These are phyloP conservation scores for Caenorhabditis remanei DNA, from an alignment of 1,140 invertebrate genomes.

Conservation along the genomic window DNA sequence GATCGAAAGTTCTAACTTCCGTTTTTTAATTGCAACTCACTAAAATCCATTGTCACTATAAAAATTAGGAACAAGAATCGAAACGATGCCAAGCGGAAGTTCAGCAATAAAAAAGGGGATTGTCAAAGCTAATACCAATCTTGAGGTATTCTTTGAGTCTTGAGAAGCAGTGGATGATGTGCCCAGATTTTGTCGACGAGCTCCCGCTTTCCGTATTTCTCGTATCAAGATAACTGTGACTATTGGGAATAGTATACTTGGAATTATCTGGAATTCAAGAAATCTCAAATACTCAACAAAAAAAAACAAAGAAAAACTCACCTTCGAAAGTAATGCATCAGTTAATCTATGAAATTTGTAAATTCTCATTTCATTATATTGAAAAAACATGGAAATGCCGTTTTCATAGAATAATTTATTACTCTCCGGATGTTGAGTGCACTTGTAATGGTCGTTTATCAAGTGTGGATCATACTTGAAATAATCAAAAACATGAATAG, in stretches of 20 bases:
- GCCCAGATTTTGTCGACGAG: not conserved
- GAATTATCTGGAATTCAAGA: not conserved
- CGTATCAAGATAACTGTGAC: not conserved
- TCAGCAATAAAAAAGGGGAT: not conserved
- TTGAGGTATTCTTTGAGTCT: not conserved
- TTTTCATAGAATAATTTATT: too few relatives aligned
- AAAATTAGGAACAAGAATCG: not conserved
- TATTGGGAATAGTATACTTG: not conserved
- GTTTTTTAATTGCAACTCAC: too few relatives aligned
- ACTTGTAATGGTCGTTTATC: not conserved
- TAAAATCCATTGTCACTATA: too few relatives aligned
- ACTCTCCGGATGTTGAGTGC: not conserved
- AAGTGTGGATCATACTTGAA: not conserved
- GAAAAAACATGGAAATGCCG: not conserved
- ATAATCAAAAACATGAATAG: not conserved
- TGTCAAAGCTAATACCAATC: not conserved
- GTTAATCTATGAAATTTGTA: not conserved
- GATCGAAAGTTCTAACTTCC: too few relatives aligned
- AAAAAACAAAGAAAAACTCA: not conserved
- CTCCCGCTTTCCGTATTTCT: not conserved
- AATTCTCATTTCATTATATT: not conserved
- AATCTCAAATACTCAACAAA: not conserved
- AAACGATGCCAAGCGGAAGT: not conserved
- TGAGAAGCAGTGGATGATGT: not conserved
- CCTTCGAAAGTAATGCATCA: not conserved